Percentiles rank a stretch among this genome's conserved stretches.
phyloP scores from a whole-genome alignment of 2,888 invertebrate species.

The Coleophora deauratella region DNA sequence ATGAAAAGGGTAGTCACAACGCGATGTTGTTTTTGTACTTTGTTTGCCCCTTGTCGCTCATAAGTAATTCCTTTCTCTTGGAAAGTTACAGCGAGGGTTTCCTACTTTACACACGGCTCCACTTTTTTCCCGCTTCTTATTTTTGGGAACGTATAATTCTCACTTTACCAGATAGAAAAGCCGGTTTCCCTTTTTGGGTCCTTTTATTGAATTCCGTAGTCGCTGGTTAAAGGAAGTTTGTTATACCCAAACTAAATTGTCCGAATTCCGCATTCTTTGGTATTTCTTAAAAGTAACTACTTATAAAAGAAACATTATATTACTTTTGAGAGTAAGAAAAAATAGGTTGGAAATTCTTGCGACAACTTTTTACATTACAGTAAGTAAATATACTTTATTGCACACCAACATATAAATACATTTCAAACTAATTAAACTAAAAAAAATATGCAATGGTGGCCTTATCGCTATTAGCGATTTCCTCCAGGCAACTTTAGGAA shows the following conservation, averaged over 20 bases:
- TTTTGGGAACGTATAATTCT: constrained; percentile 57
- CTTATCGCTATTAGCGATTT: no score
- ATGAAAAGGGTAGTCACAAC: constrained; percentile 35
- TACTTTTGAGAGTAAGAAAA: no score
- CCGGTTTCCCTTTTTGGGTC: constrained; percentile 41
- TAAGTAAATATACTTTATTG: no score
- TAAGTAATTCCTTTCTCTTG: constrained; percentile 56
- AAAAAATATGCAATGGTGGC: no score
- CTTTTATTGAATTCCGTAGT: constrained; percentile 65
- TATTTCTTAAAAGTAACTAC: no score
- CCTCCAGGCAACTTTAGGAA: no score
- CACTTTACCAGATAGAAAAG: constrained; percentile 51
- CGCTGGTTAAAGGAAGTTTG: constrained; percentile 45
- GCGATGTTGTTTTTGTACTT: constrained; percentile 52
- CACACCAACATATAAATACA: no score
- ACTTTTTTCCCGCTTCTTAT: constrained; percentile 40
- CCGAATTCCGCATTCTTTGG: constrained; percentile 25
- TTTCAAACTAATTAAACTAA: no score
- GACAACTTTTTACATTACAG: no score
- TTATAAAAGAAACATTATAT: no score
- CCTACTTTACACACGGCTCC: constrained; percentile 44
- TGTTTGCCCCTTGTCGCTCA: constrained; percentile 55
- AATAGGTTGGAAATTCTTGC: no score
- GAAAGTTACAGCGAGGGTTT: constrained; percentile 52
- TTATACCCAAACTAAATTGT: constrained; percentile 47